phyloP scores from a whole-genome alignment of 2,113 vertebrate species.

The human (Homo sapiens) region DNA sequence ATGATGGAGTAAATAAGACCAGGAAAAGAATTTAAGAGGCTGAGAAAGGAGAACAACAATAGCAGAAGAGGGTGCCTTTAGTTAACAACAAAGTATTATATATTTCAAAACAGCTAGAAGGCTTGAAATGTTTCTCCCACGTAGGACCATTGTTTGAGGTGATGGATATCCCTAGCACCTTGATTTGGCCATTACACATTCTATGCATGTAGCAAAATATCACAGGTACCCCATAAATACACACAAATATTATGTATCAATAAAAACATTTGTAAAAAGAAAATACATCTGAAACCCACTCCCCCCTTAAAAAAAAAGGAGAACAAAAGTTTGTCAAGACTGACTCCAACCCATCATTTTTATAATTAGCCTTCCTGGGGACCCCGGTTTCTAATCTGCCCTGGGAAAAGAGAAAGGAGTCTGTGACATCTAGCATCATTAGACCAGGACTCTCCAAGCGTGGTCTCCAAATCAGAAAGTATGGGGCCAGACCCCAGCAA shows the following conservation, averaged over 20 bases:
- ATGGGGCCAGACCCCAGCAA: too few relatives aligned
- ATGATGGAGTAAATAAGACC: neutral
- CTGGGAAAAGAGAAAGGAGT: neutral
- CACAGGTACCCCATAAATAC: neutral
- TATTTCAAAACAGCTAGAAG: neutral
- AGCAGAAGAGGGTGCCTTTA: neutral
- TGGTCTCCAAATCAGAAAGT: neutral
- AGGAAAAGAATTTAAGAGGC: neutral
- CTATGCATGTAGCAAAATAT: neutral
- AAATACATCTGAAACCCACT: neutral
- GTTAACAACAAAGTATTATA: neutral
- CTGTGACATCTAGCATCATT: accelerated
- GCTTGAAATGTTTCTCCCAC: neutral
- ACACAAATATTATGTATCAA: neutral
- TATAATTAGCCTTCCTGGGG: neutral
- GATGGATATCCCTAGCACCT: neutral
- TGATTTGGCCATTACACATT: neutral
- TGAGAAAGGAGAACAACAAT: neutral
- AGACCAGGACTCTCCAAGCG: neutral
- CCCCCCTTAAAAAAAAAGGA: neutral
- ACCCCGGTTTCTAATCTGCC: neutral
- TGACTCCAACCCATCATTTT: neutral
- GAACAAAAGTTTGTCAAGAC: neutral
- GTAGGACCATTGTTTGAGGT: neutral
- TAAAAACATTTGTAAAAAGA: neutral